Evolutionary conservation across 2,113 vertebrate species (phyloP).

Genomic region (Platysteira castanea): DNA sequence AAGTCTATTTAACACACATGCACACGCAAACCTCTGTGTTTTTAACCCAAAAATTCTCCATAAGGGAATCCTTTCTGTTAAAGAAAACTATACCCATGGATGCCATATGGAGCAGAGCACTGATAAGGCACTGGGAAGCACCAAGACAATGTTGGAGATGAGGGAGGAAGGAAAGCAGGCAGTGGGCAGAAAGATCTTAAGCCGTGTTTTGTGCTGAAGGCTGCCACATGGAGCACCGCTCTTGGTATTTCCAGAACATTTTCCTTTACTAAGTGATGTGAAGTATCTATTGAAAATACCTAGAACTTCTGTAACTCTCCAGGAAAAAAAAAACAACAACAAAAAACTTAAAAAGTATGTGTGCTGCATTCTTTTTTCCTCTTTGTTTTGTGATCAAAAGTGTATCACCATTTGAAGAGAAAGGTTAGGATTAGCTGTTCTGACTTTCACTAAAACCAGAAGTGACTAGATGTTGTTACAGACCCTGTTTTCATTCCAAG

Average conservation of each 20-base stretch:
- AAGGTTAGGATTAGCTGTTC: background rate
- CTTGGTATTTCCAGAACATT: background rate
- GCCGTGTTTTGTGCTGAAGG: background rate
- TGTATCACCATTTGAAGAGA: background rate
- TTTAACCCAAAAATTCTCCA: background rate
- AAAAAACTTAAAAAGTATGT: background rate
- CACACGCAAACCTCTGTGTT: background rate
- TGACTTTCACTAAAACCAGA: background rate
- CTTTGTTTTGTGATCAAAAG: background rate
- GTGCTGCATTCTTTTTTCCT: background rate
- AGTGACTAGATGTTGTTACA: background rate
- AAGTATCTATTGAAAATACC: background rate
- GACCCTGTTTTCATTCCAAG: background rate
- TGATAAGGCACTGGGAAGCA: background rate
- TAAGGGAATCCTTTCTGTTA: background rate
- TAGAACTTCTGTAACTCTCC: background rate
- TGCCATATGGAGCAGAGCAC: background rate
- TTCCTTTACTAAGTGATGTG: background rate
- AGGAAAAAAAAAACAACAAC: background rate
- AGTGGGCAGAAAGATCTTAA: background rate
- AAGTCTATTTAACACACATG: background rate
- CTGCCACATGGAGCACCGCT: background rate
- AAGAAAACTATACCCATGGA: background rate
- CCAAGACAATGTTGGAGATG: rapidly evolving
- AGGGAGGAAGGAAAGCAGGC: background rate